Conservation (phyloP, 2,113 vertebrate genomes). For the Notothenia rossii region DNA sequence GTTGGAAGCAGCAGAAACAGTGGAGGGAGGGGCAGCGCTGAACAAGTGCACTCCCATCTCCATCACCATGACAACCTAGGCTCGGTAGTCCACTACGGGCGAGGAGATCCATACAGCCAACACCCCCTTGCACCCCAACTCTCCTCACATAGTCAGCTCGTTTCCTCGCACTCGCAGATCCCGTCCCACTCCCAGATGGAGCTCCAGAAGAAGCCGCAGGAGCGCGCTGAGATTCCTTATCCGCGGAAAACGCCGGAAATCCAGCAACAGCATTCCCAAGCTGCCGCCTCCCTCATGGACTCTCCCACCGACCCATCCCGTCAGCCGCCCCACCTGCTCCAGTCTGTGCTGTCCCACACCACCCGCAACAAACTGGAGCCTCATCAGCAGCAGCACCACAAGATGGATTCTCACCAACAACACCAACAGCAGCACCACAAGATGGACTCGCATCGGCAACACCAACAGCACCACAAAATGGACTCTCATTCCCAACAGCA, state of each 20-base stretch:
- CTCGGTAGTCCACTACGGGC: conserved; percentile 92
- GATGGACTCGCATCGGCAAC: conserved; percentile 68
- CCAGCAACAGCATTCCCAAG: conserved; percentile 84
- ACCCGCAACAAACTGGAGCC: conserved; percentile 86
- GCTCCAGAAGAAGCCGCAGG: conserved; percentile 86
- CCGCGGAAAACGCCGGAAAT: conserved; percentile 82
- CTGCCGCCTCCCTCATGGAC: conserved; percentile 84
- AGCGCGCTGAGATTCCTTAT: conserved; percentile 85
- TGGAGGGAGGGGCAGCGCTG: conserved; percentile 84
- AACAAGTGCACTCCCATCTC: conserved; percentile 84
- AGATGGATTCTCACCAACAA: conserved; percentile 68
- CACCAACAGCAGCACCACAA: conserved; percentile 70
- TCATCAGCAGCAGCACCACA: conserved; percentile 72
- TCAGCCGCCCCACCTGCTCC: conserved; percentile 87
- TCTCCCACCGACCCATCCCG: conserved; percentile 85
- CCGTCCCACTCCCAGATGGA: conserved; percentile 83
- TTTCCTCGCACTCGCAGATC: conserved; percentile 80
- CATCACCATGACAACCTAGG: conserved; percentile 87
- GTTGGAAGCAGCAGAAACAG: conserved; percentile 83
- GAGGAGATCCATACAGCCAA: conserved; percentile 84
- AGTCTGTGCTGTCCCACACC: conserved; percentile 93
- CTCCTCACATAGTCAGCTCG: conserved; percentile 77
- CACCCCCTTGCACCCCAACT: conserved; percentile 81
- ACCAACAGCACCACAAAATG: conserved; percentile 69
- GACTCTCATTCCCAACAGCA: conserved; percentile 76